Evolutionary conservation across 2,113 vertebrate genomes (phyloP).

Genomic region (Silurus glanis): DNA sequence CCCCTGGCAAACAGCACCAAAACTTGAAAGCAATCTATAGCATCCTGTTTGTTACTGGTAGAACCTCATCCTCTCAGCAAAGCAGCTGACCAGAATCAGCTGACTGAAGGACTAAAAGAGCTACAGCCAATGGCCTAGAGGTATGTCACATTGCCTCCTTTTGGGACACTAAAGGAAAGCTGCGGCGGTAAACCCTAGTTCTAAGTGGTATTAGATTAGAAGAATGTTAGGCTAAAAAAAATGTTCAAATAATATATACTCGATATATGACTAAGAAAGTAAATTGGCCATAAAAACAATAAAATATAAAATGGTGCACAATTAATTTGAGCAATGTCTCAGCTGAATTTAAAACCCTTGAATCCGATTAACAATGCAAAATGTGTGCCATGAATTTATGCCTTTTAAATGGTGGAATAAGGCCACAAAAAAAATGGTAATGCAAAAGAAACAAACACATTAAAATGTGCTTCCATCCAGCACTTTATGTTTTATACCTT

Average conservation of each 20-base stretch:
- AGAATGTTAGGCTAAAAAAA: neutral
- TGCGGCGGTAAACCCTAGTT: neutral
- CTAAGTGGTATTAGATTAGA: neutral
- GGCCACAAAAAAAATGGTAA: neutral
- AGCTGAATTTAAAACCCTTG: neutral
- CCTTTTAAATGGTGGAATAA: neutral
- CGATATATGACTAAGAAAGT: neutral
- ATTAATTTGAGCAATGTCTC: neutral
- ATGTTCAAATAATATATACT: neutral
- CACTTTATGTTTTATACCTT: neutral
- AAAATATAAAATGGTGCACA: neutral
- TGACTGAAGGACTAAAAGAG: conserved; percentile 72
- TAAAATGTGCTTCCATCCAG: neutral
- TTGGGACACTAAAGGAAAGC: conserved; percentile 58
- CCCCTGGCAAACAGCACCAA: neutral
- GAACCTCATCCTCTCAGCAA: conserved; percentile 70
- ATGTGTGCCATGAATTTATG: neutral
- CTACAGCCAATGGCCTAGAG: conserved; percentile 68
- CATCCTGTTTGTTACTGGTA: conserved; percentile 61
- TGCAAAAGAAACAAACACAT: neutral
- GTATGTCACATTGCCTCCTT: conserved; percentile 62
- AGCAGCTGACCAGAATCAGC: conserved; percentile 77
- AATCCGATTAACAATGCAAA: neutral
- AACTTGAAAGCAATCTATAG: conserved; percentile 54
- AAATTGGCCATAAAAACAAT: neutral